Base-by-base conservation (phyloP, 2,113 vertebrate species). In the Larimichthys crocea region DNA sequence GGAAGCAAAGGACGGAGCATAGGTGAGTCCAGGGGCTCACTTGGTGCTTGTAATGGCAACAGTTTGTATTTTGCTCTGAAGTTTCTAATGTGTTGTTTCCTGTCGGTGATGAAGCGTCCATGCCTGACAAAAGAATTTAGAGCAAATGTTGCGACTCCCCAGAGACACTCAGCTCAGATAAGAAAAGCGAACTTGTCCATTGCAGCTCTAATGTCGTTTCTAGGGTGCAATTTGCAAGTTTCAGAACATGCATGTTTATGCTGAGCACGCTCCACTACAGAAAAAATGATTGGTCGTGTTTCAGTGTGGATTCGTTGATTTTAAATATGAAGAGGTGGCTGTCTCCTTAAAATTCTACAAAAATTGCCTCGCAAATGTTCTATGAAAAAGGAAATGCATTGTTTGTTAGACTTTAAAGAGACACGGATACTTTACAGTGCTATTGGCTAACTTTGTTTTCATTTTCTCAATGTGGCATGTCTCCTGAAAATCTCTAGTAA, bases 61-160 rank as follows among this genome's bases (percentile, higher is more conserved):
- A 17, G 66, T 71, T 59, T 52, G 17, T 24, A 0, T 20, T 61
- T 64, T 14, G 10, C 60, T 59, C 63, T 62, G 17, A 74, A 71
- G 49, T 70, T 70, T 68, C n/a, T 61, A 61, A 75, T 66, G 62
- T 72, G 69, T 73, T 52, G 65, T 73, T 86, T 81, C 83, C 77
- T 76, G 69, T 49, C 17, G 0, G 55, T 26, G 12, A 24, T 1
- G 49, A 72, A 84, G 80, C 42, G 5, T 89, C 78, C 64, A 26
- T 57, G 59, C 55, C 63, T 67, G 75, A 82, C 60, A 7, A 61
- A 61, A 63, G 56, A 75, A 44, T 60, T 75, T 42, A n/a, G 65
- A 82, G 61, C 42, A 71, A 88, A 83, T 63, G 76, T 31, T 64
- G 15, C 11, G 3, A 49, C 74, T 69, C 67, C 83, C 59, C 10